These are phyloP conservation scores for Tanypteryx hageni DNA, from an alignment of 2,888 invertebrate genomes.

Conservation along the genomic window DNA sequence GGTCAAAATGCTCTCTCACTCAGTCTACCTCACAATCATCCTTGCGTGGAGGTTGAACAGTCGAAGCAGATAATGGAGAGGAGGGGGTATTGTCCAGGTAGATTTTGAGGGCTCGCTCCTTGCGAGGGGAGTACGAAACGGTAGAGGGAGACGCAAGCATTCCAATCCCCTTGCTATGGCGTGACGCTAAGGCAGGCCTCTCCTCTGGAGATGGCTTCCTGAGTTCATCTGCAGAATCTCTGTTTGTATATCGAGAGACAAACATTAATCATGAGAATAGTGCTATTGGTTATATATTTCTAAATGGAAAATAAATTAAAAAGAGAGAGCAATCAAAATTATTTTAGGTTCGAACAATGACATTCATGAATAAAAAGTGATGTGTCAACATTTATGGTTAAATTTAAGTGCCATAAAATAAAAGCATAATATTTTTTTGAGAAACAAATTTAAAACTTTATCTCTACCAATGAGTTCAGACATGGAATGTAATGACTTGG, in stretches of 20 bases:
- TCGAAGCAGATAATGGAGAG: constrained; percentile 17
- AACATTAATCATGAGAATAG: constrained; percentile 10
- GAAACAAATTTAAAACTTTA: too few relatives aligned
- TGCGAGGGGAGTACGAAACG: constrained; percentile 79
- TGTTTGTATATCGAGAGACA: constrained; percentile 71
- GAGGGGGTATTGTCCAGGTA: constrained; percentile 78
- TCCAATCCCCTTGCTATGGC: background rate
- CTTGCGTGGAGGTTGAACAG: constrained; percentile 21
- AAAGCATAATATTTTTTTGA: too few relatives aligned
- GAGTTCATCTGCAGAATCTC: constrained; percentile 80
- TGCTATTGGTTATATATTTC: background rate
- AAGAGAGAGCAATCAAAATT: too few relatives aligned
- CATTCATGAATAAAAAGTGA: too few relatives aligned
- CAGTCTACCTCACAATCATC: constrained; percentile 67
- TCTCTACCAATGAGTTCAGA: too few relatives aligned
- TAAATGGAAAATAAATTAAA: too few relatives aligned
- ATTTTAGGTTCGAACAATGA: too few relatives aligned
- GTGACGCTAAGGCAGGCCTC: constrained; percentile 74
- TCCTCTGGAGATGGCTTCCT: constrained; percentile 81
- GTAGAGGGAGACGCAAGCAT: constrained; percentile 67
- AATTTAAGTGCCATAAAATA: too few relatives aligned
- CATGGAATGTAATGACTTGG: too few relatives aligned
- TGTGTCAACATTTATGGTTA: too few relatives aligned
- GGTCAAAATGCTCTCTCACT: constrained; percentile 53
- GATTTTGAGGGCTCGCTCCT: constrained; percentile 85